Conservation (phyloP, 2,113 vertebrate genomes). For the Oxyura jamaicensis region DNA sequence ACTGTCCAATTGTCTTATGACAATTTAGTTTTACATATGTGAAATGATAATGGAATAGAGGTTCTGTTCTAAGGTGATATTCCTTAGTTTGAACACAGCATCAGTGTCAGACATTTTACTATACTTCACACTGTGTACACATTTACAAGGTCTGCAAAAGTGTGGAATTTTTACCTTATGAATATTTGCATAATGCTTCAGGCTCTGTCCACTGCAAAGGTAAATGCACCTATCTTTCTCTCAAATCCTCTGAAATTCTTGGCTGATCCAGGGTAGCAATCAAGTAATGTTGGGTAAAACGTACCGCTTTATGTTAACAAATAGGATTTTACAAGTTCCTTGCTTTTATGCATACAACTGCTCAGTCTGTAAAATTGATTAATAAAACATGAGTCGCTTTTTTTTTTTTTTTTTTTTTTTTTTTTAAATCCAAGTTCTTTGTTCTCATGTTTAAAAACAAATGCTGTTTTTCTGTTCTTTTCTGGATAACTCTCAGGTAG, state of each 20-base stretch:
- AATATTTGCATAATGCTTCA: neutral
- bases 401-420: no score
- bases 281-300: neutral
- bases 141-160: neutral
- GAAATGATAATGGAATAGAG: neutral
- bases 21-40: neutral
- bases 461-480: neutral
- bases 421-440: no score
- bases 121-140: neutral
- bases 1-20: neutral
- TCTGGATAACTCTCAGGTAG: neutral
- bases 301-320: neutral
- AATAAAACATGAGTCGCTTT: neutral
- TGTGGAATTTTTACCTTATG: neutral
- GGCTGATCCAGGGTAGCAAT: neutral
- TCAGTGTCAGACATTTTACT: neutral
- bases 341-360: neutral
- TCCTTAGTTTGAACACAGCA: neutral
- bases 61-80: neutral
- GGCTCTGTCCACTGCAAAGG: neutral
- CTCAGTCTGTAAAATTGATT: neutral
- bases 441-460: neutral
- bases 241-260: neutral
- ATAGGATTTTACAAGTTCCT: neutral
- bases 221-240: neutral